phyloP scores from a whole-genome alignment of 2,113 vertebrate genomes.

The Pristiophorus japonicus region DNA sequence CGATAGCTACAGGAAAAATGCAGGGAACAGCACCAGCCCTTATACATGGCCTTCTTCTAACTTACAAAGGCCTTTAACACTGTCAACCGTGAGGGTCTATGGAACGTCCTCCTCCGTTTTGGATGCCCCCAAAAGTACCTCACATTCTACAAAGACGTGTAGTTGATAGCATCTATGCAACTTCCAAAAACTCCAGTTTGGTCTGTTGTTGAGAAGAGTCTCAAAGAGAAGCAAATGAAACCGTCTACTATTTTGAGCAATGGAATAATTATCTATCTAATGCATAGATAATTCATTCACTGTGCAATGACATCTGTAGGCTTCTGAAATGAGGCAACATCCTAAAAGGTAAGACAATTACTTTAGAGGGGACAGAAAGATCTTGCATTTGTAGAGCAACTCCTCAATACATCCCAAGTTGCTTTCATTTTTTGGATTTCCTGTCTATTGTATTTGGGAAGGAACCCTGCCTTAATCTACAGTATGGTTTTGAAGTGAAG shows the following conservation, averaged over 20 bases:
- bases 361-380: too few species aligned
- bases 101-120: too few species aligned
- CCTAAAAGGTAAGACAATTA: too few species aligned
- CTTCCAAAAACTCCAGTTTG: background rate
- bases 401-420: background rate
- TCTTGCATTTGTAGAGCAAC: background rate
- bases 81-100: too few species aligned
- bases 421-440: background rate
- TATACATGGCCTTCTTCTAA: too few species aligned
- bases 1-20: too few species aligned
- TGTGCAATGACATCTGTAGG: background rate
- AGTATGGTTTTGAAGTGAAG: background rate
- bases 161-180: background rate
- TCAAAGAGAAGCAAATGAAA: background rate
- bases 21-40: too few species aligned
- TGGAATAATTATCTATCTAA: background rate
- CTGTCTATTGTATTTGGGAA: too few species aligned
- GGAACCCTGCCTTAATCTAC: too few species aligned
- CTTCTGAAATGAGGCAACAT: background rate
- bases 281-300: background rate
- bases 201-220: background rate
- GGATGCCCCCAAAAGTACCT: too few species aligned
- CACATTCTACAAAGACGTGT: background rate
- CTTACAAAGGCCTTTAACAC: too few species aligned
- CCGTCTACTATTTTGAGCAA: background rate